Percentiles rank a stretch among this genome's conserved stretches.
Evolutionary conservation across 2,113 vertebrate species (phyloP).

Genomic region (Polypterus bichir): DNA sequence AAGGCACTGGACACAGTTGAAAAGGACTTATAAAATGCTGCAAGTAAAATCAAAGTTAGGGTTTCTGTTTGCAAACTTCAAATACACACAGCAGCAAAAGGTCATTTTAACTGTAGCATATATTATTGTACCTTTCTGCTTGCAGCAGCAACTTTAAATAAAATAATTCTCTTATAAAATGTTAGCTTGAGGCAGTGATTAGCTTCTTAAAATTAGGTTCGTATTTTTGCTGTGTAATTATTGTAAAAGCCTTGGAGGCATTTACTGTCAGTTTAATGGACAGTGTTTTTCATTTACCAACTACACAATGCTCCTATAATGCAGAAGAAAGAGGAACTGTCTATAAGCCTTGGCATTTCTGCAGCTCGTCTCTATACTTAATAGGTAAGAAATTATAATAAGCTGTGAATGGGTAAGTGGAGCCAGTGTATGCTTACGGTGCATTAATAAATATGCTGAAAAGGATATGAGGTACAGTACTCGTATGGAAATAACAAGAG

Average conservation of each 20-base stretch:
- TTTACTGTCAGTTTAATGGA: constrained; percentile 30
- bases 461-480: too few relatives aligned
- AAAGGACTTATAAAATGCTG: not conserved
- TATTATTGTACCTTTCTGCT: not conserved
- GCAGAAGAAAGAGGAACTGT: not conserved
- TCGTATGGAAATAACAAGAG: too few relatives aligned
- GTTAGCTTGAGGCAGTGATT: constrained; percentile 33
- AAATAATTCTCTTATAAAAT: constrained; percentile 24
- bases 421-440: too few relatives aligned
- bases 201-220: constrained; percentile 40
- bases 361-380: too few relatives aligned
- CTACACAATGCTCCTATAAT: not conserved
- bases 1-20: too few relatives aligned
- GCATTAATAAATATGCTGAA: too few relatives aligned
- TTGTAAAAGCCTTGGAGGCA: constrained; percentile 32
- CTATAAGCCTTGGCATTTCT: not conserved
- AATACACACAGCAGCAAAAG: constrained; percentile 9
- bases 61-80: constrained; percentile 9
- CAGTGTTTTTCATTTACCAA: constrained; percentile 9
- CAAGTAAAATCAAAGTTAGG: not conserved
- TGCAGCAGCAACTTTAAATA: constrained; percentile 16
- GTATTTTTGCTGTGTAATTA: constrained; percentile 32
- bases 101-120: constrained; percentile 2
- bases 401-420: too few relatives aligned
- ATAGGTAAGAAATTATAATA: too few relatives aligned